Base-by-base conservation (phyloP, 2,888 invertebrate species). In the Heteromyza rotundicornis region DNA sequence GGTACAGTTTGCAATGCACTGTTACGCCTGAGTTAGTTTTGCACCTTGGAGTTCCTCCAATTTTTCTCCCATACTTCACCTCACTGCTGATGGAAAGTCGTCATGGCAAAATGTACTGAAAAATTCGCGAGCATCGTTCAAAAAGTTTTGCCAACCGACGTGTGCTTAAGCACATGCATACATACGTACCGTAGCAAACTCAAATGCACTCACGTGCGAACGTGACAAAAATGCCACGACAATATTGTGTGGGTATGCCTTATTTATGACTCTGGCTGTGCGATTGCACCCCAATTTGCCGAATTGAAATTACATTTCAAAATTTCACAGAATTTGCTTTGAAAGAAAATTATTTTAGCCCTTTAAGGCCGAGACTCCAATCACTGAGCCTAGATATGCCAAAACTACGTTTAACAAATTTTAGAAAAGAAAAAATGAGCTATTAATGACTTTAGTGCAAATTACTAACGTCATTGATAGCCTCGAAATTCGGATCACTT, bases 191-290 rank as follows among this genome's bases (percentile, higher is more conserved):
- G 32, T 12, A 32, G 12, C 32, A 12, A 12, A 32, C 5, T 12
- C 32, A 32, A n/a, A n/a, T n/a, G 32, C 32, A 71, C 75, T 73
- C 77, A 74, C 77, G 74, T 76, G 72, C 74, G 77, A 68, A 75
- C 72, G 77, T 74, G 74, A 73, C 74, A 71, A 72, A 70, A 69
- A 67, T 74, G 74, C 74, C 77, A 76, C 72, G 74, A 72, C 69
- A 68, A 65, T 61, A 70, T 67, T 32, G 32, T 32, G 12, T 12
- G 32, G 7, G 32, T n/a, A n/a, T n/a, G n/a, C n/a, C n/a, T 8
- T 32, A 32, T 8, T 8, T 32, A 8, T 5, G 7, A 12, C 32
- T 32, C 32, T 5, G 32, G 7, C 5, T 32, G 32, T 32, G 32
- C 5, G 32, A 12, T 32, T 32, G 32, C 12, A 32, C 5, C 12